phyloP scores from a whole-genome alignment of 2,888 invertebrate species.

The Erebia ligea region DNA sequence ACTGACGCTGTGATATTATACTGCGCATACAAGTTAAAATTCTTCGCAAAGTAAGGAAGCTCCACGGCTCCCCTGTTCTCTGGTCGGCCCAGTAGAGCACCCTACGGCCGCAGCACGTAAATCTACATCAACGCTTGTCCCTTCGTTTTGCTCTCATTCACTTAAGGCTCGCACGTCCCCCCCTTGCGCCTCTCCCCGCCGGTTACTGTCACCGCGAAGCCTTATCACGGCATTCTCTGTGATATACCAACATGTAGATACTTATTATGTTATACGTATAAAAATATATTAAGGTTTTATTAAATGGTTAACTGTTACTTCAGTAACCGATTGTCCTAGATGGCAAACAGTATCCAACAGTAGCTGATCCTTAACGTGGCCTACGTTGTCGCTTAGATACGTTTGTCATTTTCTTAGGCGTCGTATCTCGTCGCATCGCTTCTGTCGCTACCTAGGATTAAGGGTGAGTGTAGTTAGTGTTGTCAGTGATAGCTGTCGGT shows the following conservation, averaged over 20 bases:
- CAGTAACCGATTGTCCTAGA: too few relatives aligned
- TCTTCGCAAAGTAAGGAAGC: slow-evolving; percentile 34
- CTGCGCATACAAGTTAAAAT: background rate
- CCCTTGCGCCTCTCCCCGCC: slow-evolving; percentile 32
- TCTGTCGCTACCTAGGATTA: too few relatives aligned
- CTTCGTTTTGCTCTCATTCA: slow-evolving; percentile 74
- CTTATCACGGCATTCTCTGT: slow-evolving; percentile 46
- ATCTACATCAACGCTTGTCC: slow-evolving; percentile 78
- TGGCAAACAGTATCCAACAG: too few relatives aligned
- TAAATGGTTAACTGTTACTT: too few relatives aligned
- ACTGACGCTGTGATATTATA: too few relatives aligned
- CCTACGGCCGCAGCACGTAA: slow-evolving; percentile 67
- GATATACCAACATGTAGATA: slow-evolving; percentile 34
- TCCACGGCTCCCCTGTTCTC: slow-evolving; percentile 49
- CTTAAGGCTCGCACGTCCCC: slow-evolving; percentile 49
- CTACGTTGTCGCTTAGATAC: too few relatives aligned
- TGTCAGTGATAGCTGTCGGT: too few relatives aligned
- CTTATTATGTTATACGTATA: slow-evolving; percentile 5
- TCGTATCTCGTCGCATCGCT: too few relatives aligned
- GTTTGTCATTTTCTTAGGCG: too few relatives aligned
- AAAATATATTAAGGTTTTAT: too few relatives aligned
- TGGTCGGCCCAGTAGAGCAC: slow-evolving; percentile 75
- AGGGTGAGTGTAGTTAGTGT: too few relatives aligned
- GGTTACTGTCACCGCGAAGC: slow-evolving; percentile 38
- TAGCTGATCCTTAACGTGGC: too few relatives aligned